Conservation (phyloP, 2,113 vertebrate genomes). For the Gasterosteus aculeatus region DNA sequence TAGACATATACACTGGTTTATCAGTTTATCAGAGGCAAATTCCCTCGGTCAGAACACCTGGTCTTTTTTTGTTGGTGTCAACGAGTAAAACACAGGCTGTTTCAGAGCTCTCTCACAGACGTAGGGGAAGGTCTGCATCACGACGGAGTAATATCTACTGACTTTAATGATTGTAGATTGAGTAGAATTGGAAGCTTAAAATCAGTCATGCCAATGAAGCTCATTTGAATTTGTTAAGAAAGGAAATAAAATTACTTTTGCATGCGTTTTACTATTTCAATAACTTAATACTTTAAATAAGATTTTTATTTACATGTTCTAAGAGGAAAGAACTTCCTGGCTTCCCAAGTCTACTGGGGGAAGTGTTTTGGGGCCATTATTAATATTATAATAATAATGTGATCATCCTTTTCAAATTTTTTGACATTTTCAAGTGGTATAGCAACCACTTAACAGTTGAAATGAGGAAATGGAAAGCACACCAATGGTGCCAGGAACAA, state of each 20-base stretch:
- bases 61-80: not conserved
- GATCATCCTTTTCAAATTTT: not conserved
- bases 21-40: not conserved
- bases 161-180: too few relatives aligned
- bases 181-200: too few relatives aligned
- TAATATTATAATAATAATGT: not conserved
- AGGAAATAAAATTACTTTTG: not conserved
- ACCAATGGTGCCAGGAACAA: too few relatives aligned
- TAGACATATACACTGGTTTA: not conserved
- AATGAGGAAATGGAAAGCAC: not conserved
- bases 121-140: not conserved
- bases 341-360: not conserved
- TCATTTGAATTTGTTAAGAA: not conserved
- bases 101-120: not conserved
- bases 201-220: too few relatives aligned
- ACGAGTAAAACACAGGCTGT: not conserved
- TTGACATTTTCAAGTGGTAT: too few relatives aligned
- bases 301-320: not conserved
- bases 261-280: too few relatives aligned
- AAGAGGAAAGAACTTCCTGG: too few relatives aligned
- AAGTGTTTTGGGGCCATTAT: not conserved
- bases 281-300: too few relatives aligned
- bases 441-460: not conserved
- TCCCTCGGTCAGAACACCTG: slow-evolving; percentile 4
- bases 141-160: not conserved